Percentiles rank a stretch among this genome's conserved stretches.
Evolutionary conservation across 2,888 invertebrate species (phyloP).

Genomic region (Drosophila helvetica): DNA sequence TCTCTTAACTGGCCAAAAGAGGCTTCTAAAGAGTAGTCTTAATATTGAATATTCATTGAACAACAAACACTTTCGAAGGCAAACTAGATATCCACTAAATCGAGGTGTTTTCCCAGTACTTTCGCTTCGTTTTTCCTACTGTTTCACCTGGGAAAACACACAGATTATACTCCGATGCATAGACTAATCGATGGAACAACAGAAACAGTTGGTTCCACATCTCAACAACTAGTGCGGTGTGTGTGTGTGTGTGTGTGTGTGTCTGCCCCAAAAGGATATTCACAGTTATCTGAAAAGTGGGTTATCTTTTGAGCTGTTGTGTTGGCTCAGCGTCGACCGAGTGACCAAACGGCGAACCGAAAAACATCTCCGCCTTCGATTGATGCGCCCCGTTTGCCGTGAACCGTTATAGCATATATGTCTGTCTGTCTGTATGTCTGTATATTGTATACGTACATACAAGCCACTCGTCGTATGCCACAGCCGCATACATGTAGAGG

Average conservation of each 20-base stretch:
- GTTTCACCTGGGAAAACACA: no score
- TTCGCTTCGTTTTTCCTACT: no score
- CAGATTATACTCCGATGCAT: no score
- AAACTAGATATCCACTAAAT: neutral
- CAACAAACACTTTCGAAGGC: neutral
- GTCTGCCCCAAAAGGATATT: slow-evolving; percentile 27
- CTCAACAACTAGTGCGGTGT: neutral
- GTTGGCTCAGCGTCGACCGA: neutral
- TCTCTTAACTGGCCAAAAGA: no score
- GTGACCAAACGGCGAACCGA: slow-evolving; percentile 27
- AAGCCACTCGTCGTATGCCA: no score
- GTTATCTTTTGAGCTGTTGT: slow-evolving; percentile 23
- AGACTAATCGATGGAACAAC: slow-evolving; percentile 24
- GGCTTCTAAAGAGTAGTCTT: neutral
- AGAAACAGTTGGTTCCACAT: neutral
- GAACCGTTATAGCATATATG: slow-evolving; percentile 25
- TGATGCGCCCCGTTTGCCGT: slow-evolving; percentile 28
- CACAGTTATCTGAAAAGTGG: slow-evolving; percentile 37
- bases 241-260: neutral
- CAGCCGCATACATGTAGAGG: neutral
- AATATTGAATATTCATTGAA: neutral
- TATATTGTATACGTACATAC: no score
- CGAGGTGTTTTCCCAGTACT: neutral
- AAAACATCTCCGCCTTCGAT: slow-evolving; percentile 32
- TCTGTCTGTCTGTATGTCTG: no score